phyloP scores from a whole-genome alignment of 2,113 vertebrate genomes.

The Zootoca vivipara region DNA sequence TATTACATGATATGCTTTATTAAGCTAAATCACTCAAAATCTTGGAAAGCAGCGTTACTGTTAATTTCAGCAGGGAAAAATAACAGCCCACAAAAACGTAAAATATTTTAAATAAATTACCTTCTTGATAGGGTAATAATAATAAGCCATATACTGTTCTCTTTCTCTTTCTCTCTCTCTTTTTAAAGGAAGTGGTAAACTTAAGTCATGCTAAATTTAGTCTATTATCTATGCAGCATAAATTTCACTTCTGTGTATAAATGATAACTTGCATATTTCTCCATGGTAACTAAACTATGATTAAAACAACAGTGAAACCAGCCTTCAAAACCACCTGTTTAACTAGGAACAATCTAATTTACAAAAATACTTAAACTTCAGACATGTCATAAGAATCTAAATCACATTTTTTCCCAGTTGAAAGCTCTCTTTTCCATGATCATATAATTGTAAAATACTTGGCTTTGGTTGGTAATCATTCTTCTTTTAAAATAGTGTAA shows the following conservation, averaged over 20 bases:
- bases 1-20: conserved; percentile 24
- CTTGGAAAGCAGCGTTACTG: conserved; percentile 18
- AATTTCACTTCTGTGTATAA: conserved; percentile 89
- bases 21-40: conserved; percentile 31
- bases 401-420: conserved; percentile 72
- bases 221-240: conserved; percentile 88
- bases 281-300: conserved; percentile 90
- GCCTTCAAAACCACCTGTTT: conserved; percentile 86
- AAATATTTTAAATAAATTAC: conserved; percentile 74
- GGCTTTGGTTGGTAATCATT: conserved; percentile 68
- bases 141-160: conserved; percentile 55
- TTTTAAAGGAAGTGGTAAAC: conserved; percentile 85
- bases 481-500: conserved; percentile 69
- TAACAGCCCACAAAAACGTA: conserved; percentile 62
- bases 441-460: conserved; percentile 71
- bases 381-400: conserved; percentile 78
- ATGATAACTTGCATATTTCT: conserved; percentile 89
- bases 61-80: conserved; percentile 49
- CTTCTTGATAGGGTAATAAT: conserved; percentile 76
- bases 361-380: conserved; percentile 82
- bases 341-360: conserved; percentile 85
- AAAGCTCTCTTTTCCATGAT: conserved; percentile 76
- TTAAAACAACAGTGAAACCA: conserved; percentile 87
- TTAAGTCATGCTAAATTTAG: conserved; percentile 88
- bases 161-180: conserved; percentile 62